phyloP scores from a whole-genome alignment of 1,140 invertebrate genomes.

The Papilio helenus region DNA sequence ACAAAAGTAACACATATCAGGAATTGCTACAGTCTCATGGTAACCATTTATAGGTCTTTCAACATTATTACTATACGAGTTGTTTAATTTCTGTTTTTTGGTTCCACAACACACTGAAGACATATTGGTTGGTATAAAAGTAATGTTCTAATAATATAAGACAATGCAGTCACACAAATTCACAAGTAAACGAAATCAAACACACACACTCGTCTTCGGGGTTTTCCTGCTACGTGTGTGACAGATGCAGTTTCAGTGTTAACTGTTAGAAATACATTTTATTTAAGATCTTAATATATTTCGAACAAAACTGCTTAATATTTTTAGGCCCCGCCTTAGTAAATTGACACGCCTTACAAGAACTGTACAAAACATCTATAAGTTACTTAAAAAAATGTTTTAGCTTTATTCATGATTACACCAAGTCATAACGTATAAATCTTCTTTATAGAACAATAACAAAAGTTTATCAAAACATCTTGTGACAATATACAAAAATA shows the following conservation, averaged over 20 bases:
- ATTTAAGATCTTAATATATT: not conserved
- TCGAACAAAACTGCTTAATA: not conserved
- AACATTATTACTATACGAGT: constrained; percentile 83
- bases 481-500: no score
- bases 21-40: constrained; percentile 90
- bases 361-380: no score
- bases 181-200: constrained; percentile 73
- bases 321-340: not conserved
- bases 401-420: no score
- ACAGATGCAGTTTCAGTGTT: constrained; percentile 27
- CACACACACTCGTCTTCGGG: constrained; percentile 60
- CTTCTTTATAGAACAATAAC: no score
- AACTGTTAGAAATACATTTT: not conserved
- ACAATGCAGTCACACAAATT: constrained; percentile 63
- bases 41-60: constrained; percentile 84
- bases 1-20: constrained; percentile 99
- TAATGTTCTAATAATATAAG: constrained; percentile 58
- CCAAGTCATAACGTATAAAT: no score
- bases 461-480: no score
- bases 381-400: no score
- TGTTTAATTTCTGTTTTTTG: constrained; percentile 94
- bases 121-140: constrained; percentile 83
- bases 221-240: constrained; percentile 51
- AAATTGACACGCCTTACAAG: no score
- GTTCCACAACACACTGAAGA: constrained; percentile 94